Evolutionary conservation across 1,140 invertebrate genomes (phyloP).

Genomic region (Mercenaria mercenaria): DNA sequence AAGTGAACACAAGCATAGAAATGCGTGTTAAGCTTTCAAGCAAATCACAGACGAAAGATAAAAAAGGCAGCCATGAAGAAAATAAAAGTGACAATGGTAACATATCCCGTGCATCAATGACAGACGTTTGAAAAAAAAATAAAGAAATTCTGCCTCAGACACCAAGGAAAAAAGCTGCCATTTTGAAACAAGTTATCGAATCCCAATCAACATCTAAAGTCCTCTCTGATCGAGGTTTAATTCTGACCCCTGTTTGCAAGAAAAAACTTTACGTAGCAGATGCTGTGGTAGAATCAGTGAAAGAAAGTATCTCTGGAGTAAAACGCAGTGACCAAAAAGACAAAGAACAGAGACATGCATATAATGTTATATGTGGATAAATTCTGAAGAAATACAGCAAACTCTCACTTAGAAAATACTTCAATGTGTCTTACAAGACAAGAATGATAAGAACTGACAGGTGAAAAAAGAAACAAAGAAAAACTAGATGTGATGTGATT

Average conservation of each 20-base stretch:
- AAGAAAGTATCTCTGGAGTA: constrained; percentile 17
- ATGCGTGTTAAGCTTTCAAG: not conserved
- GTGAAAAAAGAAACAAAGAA: not conserved
- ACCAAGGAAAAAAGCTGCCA: not conserved
- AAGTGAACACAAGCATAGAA: not conserved
- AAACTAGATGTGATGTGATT: not conserved
- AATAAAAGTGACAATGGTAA: not conserved
- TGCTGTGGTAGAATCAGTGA: not conserved
- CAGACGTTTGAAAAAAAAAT: not conserved
- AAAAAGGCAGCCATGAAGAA: not conserved
- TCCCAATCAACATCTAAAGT: not conserved
- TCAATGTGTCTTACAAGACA: not conserved
- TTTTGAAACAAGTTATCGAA: not conserved
- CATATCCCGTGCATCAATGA: not conserved
- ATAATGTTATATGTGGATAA: not conserved
- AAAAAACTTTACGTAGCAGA: not conserved
- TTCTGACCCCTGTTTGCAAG: not conserved
- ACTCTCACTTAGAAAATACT: not conserved
- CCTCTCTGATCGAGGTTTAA: not conserved
- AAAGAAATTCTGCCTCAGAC: not conserved
- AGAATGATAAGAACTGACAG: not conserved
- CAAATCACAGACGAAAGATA: not conserved
- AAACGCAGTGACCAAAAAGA: not conserved
- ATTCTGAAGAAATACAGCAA: not conserved
- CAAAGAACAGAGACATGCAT: not conserved